A percentile compares a stretch with the other conserved stretches of the same genome.
Conservation (phyloP, 1,140 invertebrate genomes). For the Euglossa dilemma region DNA sequence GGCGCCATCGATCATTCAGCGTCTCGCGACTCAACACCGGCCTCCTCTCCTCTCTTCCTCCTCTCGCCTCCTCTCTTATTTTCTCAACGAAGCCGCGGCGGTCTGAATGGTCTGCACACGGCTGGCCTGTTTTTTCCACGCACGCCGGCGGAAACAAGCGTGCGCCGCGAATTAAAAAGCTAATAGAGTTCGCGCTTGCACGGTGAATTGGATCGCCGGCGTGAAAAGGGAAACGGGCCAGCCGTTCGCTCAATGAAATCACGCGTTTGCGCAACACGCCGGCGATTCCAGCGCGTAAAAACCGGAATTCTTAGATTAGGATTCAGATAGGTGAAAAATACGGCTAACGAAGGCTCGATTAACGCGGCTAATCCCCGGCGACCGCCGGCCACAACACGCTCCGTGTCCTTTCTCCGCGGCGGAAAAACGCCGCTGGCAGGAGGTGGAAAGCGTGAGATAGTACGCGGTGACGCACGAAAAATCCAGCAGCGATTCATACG, state of each 20-base stretch:
- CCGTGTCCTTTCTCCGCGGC: not conserved
- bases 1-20: slow-evolving; percentile 40
- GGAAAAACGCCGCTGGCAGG: not conserved
- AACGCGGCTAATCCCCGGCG: not conserved
- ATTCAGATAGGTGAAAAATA: slow-evolving; percentile 25
- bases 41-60: too few relatives aligned
- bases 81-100: not conserved
- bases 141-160: slow-evolving; percentile 23
- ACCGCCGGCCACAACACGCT: too few relatives aligned
- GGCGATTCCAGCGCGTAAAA: slow-evolving; percentile 19
- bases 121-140: slow-evolving; percentile 3
- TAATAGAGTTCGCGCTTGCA: slow-evolving; percentile 1
- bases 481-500: slow-evolving; percentile 30
- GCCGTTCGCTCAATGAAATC: slow-evolving; percentile 37
- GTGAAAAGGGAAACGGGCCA: slow-evolving; percentile 36
- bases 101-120: not conserved
- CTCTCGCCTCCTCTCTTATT: not conserved
- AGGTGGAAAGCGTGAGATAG: slow-evolving; percentile 42
- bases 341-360: not conserved
- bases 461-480: slow-evolving; percentile 47
- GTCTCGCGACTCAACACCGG: slow-evolving; percentile 7
- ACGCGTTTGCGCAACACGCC: slow-evolving; percentile 7
- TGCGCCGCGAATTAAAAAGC: slow-evolving; percentile 31
- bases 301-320: slow-evolving; percentile 32
- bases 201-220: slow-evolving; percentile 32